phyloP scores from a whole-genome alignment of 2,888 invertebrate species.

The Drosophila nr. perissopoda region DNA sequence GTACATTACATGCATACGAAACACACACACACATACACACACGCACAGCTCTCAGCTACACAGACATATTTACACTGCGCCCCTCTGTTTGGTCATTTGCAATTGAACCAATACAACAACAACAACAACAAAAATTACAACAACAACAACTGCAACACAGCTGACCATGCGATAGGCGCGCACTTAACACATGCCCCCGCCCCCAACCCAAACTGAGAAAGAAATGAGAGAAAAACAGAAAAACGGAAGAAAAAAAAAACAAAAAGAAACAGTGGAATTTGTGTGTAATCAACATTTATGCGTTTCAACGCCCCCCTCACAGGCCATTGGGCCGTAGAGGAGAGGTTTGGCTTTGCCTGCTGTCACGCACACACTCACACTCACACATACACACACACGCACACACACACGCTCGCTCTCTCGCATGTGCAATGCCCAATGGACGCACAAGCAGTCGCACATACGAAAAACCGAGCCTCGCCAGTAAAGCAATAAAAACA shows the following conservation, averaged over 20 bases:
- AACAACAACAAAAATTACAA: conserved; percentile 30
- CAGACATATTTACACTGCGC: conserved; percentile 57
- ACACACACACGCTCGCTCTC: conserved; percentile 11
- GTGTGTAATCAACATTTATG: conserved; percentile 78
- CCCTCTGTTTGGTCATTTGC: conserved; percentile 69
- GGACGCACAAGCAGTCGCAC: conserved; percentile 69
- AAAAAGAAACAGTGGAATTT: conserved; percentile 63
- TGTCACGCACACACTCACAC: conserved; percentile 39
- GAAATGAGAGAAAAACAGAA: conserved; percentile 7
- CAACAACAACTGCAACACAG: conserved; percentile 11
- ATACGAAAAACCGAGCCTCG: conserved; percentile 58
- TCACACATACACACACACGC: conserved; percentile 19
- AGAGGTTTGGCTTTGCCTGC: conserved; percentile 60
- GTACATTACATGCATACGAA: background rate
- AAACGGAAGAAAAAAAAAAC: background rate
- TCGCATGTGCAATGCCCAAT: conserved; percentile 73
- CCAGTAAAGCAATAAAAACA: conserved; percentile 49
- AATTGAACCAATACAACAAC: conserved; percentile 66
- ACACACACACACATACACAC: conserved; percentile 6
- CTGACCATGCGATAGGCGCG: conserved; percentile 55
- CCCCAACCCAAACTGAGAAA: conserved; percentile 1
- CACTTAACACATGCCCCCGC: conserved; percentile 58
- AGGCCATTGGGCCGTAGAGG: conserved; percentile 58
- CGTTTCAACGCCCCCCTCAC: conserved; percentile 68
- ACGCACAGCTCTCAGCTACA: conserved; percentile 7